Evolutionary conservation across 2,888 invertebrate species (phyloP).

Genomic region (Stenotaenia linearis): DNA sequence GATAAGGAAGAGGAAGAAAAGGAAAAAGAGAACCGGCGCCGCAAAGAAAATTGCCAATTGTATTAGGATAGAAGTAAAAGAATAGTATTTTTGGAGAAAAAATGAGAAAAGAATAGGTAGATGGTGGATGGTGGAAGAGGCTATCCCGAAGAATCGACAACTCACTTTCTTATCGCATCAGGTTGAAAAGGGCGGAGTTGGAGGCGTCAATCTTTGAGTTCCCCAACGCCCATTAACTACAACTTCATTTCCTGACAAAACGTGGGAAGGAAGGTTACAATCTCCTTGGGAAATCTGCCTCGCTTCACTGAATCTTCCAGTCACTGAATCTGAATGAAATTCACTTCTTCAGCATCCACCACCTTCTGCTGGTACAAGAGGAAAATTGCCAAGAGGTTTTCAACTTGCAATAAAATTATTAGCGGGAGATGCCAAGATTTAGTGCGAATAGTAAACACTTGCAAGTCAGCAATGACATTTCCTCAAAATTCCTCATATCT

Average conservation of each 20-base stretch:
- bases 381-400: conserved; percentile 26
- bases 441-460: conserved; percentile 21
- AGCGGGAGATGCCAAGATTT: conserved; percentile 23
- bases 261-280: conserved; percentile 26
- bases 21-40: background rate
- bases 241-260: conserved; percentile 26
- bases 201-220: conserved; percentile 26
- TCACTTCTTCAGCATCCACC: background rate
- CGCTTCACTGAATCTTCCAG: conserved; percentile 26
- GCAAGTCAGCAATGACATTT: conserved; percentile 21
- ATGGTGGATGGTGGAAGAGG: background rate
- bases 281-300: conserved; percentile 24
- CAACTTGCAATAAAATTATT: conserved; percentile 26
- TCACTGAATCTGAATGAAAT: conserved; percentile 26
- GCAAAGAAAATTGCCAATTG: background rate
- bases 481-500: background rate
- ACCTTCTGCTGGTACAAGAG: conserved; percentile 6
- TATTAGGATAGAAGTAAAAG: background rate
- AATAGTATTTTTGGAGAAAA: background rate
- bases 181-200: conserved; percentile 24
- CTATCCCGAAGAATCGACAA: conserved; percentile 10
- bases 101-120: background rate
- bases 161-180: conserved; percentile 26
- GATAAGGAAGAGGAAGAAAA: background rate
- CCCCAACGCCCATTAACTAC: conserved; percentile 24